A percentile compares a stretch with the other conserved stretches of the same genome.
Conservation (phyloP, 2,888 invertebrate genomes). For the Elysia crispata region DNA sequence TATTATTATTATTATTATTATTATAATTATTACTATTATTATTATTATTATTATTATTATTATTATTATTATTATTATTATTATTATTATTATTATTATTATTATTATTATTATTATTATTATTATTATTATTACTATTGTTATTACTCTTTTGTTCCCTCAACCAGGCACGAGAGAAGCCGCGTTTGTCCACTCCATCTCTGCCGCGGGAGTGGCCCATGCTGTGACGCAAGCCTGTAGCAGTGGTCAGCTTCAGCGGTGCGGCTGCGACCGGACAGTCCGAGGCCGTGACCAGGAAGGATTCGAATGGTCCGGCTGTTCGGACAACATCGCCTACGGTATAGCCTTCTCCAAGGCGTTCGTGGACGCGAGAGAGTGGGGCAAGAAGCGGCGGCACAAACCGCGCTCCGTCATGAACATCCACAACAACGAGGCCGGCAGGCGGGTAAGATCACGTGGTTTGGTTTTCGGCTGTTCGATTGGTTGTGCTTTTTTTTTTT, state of each 20-base stretch:
- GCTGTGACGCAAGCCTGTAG: constrained; percentile 93
- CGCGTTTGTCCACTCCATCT: constrained; percentile 95
- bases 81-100: not conserved
- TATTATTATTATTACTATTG: not conserved
- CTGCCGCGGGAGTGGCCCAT: constrained; percentile 95
- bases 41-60: constrained; percentile 13
- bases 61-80: constrained; percentile 16
- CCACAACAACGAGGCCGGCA: constrained; percentile 96
- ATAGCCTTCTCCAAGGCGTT: constrained; percentile 89
- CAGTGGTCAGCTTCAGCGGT: constrained; percentile 91
- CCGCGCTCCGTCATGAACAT: constrained; percentile 95
- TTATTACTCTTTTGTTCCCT: not conserved
- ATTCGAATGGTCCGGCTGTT: constrained; percentile 94
- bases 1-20: no score
- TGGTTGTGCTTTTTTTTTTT: no score
- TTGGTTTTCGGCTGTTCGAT: not conserved
- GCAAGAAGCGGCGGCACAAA: constrained; percentile 88
- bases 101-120: not conserved
- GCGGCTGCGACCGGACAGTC: constrained; percentile 92
- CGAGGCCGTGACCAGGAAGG: constrained; percentile 85
- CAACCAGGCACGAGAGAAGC: constrained; percentile 92
- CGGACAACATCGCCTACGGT: constrained; percentile 86
- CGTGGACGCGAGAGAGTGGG: constrained; percentile 91
- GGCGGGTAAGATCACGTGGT: constrained; percentile 87
- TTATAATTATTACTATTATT: constrained; percentile 17